Percentiles rank a stretch among this genome's conserved stretches.
phyloP scores from a whole-genome alignment of 2,888 invertebrate genomes.

The Hypolimnas misippus region DNA sequence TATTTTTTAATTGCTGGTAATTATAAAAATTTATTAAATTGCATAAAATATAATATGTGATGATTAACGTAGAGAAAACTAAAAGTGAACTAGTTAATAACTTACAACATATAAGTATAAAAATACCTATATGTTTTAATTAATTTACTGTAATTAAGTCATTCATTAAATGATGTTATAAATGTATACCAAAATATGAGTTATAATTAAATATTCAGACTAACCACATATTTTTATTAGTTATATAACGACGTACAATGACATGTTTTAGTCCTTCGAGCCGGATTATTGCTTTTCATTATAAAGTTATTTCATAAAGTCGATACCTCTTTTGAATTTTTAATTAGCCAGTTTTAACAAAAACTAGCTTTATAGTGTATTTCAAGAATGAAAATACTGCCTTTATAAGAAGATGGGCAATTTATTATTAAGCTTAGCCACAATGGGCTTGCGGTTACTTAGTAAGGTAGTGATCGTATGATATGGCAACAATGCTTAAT shows the following conservation, averaged over 20 bases:
- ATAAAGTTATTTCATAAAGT: constrained; percentile 11
- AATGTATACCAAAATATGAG: not conserved
- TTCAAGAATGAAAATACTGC: constrained; percentile 42
- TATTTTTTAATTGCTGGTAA: too few relatives aligned
- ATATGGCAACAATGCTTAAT: constrained; percentile 53
- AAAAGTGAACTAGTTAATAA: too few relatives aligned
- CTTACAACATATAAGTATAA: too few relatives aligned
- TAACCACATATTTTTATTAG: not conserved
- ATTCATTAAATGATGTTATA: not conserved
- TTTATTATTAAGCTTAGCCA: constrained; percentile 50
- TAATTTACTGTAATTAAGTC: not conserved
- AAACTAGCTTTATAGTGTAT: constrained; percentile 37
- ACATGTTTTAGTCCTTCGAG: constrained; percentile 5
- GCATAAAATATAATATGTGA: too few relatives aligned
- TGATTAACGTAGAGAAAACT: too few relatives aligned
- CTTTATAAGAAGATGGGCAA: constrained; percentile 34
- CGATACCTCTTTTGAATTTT: constrained; percentile 31
- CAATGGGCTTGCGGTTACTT: constrained; percentile 57
- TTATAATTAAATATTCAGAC: not conserved
- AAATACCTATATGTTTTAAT: not conserved
- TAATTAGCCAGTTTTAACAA: constrained; percentile 29
- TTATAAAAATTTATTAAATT: too few relatives aligned
- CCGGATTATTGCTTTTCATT: constrained; percentile 8
- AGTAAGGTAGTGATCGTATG: constrained; percentile 49
- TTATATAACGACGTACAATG: not conserved